Base-by-base conservation (phyloP, 2,797 vertebrate genomes). In the Sebastes steindachneri region DNA sequence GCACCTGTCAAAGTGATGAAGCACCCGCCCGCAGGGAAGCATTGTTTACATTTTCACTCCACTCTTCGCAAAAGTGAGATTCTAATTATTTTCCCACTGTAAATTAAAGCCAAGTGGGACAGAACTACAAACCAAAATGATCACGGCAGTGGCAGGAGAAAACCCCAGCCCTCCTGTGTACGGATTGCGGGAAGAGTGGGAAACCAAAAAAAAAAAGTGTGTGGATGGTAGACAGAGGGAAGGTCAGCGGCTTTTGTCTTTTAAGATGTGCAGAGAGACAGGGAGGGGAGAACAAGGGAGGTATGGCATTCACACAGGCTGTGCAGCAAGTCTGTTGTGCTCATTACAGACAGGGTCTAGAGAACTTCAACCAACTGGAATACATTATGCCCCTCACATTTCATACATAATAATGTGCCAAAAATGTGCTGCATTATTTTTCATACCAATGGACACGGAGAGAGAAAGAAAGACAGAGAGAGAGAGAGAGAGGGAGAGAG, bases 1-100 rank as follows among this genome's bases (percentile, higher is more conserved):
- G 97, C 96, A 98, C 97, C 98, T 98, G 98, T 99, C 98, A 99
- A 97, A 94, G 97, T 99, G 98, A 99, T 99, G 96, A 99, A 99
- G 97, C 96, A 98, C 97, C 97, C 96, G 97, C 98, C 98, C 97
- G 97, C 96, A 98, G 97, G 98, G 97, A 97, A 97, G 97, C 97
- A 98, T 98, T 99, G 98, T 99, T 99, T 99, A 99, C 98, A 99
- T 98, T 99, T 99, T 99, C 97, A 97, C 97, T 98, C 97, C 96
- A 97, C 97, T 99, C 97, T 97, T 97, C 95, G 96, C 96, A 97
- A 98, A 98, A 98, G 97, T 97, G 97, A 97, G 97, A 98, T 98
- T 98, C 97, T 99, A 99, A 99, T 99, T 99, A 99, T 99, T 99
- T 98, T 96, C 95, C 96, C 95, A 97, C 96, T 98, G 97, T 98